Base-by-base conservation (phyloP, 2,888 invertebrate genomes). In the Schizotus pectinicornis region DNA sequence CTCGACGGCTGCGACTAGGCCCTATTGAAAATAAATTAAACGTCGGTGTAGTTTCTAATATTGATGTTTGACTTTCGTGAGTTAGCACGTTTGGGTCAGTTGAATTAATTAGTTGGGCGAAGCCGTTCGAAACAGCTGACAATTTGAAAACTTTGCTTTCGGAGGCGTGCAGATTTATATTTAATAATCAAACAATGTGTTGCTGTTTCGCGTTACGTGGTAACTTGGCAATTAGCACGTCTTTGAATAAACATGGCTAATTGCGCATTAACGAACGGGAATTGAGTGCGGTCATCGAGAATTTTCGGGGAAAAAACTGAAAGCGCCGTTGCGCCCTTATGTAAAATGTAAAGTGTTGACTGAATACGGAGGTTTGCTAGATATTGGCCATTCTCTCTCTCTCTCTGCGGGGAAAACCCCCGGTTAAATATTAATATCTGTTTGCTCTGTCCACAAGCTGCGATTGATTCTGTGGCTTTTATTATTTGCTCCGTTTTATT, bases 121-220 rank as follows among this genome's bases (percentile, higher is more conserved):
- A 71, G 71, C 74, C 68, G 72, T 74, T 74, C 67, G 57, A 70
- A 74, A 74, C 74, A 74, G 74, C 73, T 74, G 74, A 74, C 74
- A 74, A 72, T 73, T 68, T 70, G 71, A 68, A 73, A 74, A 74
- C 69, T 74, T 74, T 65, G 63, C 62, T 59, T 62, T 61, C 59
- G 56, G 55, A 68, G 62, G 62, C 58, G 63, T 62, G 67, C 67
- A 67, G 69, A 72, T 73, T 71, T 71, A 69, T 74, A 72, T 73
- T 74, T 71, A 69, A 73, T 72, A 71, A 70, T 72, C 71, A 69
- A 74, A 74, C 72, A 73, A 68, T 69, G 67, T 71, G 73, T 71
- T 68, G 63, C 57, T 62, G 53, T 56, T 48, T 57, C 47, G 41
- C 48, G 31, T 32, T 30, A 43, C 32, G 22, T 22, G 6, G 33